These are phyloP conservation scores for Cetoscarus ocellatus DNA, from an alignment of 2,797 vertebrate genomes.

Conservation along the genomic window DNA sequence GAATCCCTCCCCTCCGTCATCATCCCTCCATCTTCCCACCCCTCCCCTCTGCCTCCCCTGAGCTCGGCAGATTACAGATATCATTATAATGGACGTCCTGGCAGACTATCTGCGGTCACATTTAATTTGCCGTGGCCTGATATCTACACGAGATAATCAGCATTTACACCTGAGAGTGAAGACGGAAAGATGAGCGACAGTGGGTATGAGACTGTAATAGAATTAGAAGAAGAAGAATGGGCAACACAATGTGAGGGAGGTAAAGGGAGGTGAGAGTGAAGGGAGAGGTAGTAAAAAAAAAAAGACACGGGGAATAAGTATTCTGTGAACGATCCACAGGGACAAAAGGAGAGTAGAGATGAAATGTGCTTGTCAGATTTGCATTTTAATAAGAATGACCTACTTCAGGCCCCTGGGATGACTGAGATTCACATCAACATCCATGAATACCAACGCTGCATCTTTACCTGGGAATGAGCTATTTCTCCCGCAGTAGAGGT, in stretches of 20 bases:
- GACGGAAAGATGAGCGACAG: slow-evolving; percentile 51
- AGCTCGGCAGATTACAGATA: slow-evolving; percentile 80
- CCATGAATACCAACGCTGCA: slow-evolving; percentile 41
- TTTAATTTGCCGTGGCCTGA: slow-evolving; percentile 82
- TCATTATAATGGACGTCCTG: slow-evolving; percentile 81
- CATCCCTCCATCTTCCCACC: slow-evolving; percentile 42
- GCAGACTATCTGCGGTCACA: slow-evolving; percentile 75
- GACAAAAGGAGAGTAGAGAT: slow-evolving; percentile 49
- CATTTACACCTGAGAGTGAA: slow-evolving; percentile 74
- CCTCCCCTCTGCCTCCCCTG: slow-evolving; percentile 45
- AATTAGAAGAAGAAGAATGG: slow-evolving; percentile 41
- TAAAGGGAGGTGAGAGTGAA: slow-evolving; percentile 4
- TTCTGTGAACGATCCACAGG: slow-evolving; percentile 43
- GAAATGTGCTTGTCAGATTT: slow-evolving; percentile 70
- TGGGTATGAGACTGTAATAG: slow-evolving; percentile 28
- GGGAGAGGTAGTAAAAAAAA: slow-evolving; percentile 36
- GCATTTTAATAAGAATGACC: slow-evolving; percentile 78
- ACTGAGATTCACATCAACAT: slow-evolving; percentile 48
- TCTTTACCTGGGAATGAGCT: slow-evolving; percentile 14
- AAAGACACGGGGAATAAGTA: slow-evolving; percentile 13
- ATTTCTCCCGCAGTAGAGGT: slow-evolving; percentile 4
- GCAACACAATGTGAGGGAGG: slow-evolving; percentile 9
- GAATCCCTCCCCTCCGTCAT: slow-evolving; percentile 36
- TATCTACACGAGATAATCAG: slow-evolving; percentile 82
- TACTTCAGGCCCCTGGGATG: slow-evolving; percentile 61